Evolutionary conservation across 2,888 invertebrate genomes (phyloP), one percentile per base, ranked within the genome.

Genomic region (Encarsia formosa): DNA sequence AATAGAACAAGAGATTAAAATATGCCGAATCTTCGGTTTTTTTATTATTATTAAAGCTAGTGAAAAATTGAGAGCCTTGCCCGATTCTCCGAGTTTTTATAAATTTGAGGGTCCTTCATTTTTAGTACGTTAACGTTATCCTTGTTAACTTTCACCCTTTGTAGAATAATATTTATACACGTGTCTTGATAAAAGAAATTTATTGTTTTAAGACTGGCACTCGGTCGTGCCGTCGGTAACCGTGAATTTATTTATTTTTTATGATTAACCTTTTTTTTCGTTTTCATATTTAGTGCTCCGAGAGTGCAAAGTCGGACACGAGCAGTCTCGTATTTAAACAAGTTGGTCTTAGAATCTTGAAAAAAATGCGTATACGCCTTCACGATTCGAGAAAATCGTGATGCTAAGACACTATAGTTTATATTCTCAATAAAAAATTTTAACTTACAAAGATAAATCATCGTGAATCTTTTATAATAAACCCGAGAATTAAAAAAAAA

Each of bases 251-350:
- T 26, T 26, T 26, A 26, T 32, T 37, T 24, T 47, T 47, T 52
- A 43, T 15, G 16, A 5, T n/a, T 8, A 22, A 11, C 22, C 11
- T 52, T 45, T 49, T 29, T 24, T 49, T 49, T 32, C 50, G 43
- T 46, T 43, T 23, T 15, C 34, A 16, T 32, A 40, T 52, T 56
- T 53, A 51, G 56, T 53, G 53, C 53, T 56, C 53, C 50, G 51
- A 47, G 45, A 52, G 52, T 52, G 31, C 44, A 37, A 49, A 48
- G 48, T 56, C 56, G 56, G 53, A 50, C 53, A 51, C 53, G 51
- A 51, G 41, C 53, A 56, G 56, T 53, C 50, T 49, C 49, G 45
- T 40, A 35, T 49, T 52, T n/a, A n/a, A n/a, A n/a, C n/a, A n/a
- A n/a, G n/a, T 46, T 52, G 46, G 56, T 56, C 55, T 51, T 48